Conservation (phyloP, 2,113 vertebrate genomes). For the Tylochromis polylepis region DNA sequence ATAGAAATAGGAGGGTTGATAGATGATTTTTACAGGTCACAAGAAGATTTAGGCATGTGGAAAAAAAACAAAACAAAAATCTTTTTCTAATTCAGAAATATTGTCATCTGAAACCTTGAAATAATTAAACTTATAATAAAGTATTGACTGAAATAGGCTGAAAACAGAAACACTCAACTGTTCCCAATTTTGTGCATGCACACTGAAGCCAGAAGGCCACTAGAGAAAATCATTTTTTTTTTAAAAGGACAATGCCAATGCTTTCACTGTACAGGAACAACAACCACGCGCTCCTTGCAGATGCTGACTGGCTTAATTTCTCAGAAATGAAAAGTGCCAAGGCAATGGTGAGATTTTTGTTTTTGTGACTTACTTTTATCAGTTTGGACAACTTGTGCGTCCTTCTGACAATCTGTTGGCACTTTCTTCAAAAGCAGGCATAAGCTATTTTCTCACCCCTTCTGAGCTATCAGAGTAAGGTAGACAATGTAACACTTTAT, state of each 20-base stretch:
- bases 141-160: background rate
- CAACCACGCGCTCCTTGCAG: background rate
- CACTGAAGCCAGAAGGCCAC: background rate
- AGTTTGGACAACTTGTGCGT: constrained; percentile 41
- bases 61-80: background rate
- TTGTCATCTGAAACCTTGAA: background rate
- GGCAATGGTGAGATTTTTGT: constrained; percentile 28
- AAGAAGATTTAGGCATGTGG: background rate
- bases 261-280: background rate
- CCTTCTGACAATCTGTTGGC: constrained; percentile 37
- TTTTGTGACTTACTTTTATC: constrained; percentile 49
- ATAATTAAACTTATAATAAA: background rate
- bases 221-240: background rate
- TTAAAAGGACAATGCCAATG: background rate
- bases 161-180: background rate
- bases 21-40: background rate
- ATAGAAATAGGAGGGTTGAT: background rate
- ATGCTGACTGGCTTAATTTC: constrained; percentile 22
- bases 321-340: constrained; percentile 27
- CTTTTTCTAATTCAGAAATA: background rate
- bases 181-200: background rate
- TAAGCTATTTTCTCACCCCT: constrained; percentile 31
- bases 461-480: constrained; percentile 41
- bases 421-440: constrained; percentile 31
- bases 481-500: constrained; percentile 42